Evolutionary conservation across 2,113 vertebrate species (phyloP), one percentile per base, ranked within the genome.

Genomic region (Otolemur garnettii): DNA sequence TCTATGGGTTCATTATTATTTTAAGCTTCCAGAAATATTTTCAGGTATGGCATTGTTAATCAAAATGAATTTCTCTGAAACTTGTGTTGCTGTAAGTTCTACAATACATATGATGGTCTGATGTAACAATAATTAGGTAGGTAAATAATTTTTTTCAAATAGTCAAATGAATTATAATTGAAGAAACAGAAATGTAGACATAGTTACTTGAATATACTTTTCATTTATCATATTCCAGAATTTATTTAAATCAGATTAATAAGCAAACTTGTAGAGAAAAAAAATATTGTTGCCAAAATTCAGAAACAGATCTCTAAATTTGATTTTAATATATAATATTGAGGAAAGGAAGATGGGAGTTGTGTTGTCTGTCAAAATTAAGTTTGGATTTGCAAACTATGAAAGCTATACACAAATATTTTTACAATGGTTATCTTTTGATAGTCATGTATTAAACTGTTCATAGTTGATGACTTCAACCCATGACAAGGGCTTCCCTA

Each of bases 141-240:
- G 14, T 60, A 91, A 71, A 64, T 57, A 28, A 88, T 66, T 91
- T 94, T 89, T 95, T 89, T 83, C 30, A 24, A 85, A 57, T 24
- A 94, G 4, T 53, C 22, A 92, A 88, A 79, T 74, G 30, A 55
- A 81, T 94, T 93, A 75, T 9, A 72, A 68, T 93, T 45, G 84
- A 89, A 93, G 26, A 19, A 64, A 33, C 13, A 95, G 8, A 59
- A 64, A 74, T 4, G 4, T 74, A 14, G 30, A 60, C 78, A 74
- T 53, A 62, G 60, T 30, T 85, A 82, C 17, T 26, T 87, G 59
- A 92, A 90, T 9, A 53, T 92, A 6, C 9, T 22, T 94, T 18
- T 10, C 50, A 83, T 75, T 87, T 94, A 90, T 14, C 24, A 69
- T 69, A 60, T 69, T 55, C 12, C 30, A 68, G 74, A 68, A 0